Conservation (phyloP, 2,888 invertebrate genomes). For the Xestia sexstrigata region DNA sequence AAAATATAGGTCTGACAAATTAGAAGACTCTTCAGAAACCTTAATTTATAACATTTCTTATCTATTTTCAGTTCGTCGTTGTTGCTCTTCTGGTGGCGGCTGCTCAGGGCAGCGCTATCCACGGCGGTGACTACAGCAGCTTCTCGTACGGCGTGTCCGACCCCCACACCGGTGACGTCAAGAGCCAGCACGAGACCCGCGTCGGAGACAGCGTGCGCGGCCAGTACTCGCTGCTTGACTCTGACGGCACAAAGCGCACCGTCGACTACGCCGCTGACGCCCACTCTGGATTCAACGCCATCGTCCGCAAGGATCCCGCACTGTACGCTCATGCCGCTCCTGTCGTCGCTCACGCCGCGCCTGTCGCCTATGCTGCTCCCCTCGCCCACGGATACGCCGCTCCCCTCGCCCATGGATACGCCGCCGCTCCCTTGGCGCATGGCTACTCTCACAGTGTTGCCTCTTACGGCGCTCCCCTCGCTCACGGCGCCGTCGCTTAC, state of each 20-base stretch:
- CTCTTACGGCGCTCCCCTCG: constrained; percentile 68
- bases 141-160: constrained; percentile 88
- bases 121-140: constrained; percentile 84
- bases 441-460: constrained; percentile 71
- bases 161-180: constrained; percentile 88
- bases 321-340: constrained; percentile 74
- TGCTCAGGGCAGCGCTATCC: constrained; percentile 84
- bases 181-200: constrained; percentile 92
- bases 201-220: constrained; percentile 92
- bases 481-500: constrained; percentile 58
- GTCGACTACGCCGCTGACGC: constrained; percentile 91
- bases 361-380: constrained; percentile 76
- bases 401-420: constrained; percentile 70
- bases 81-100: constrained; percentile 86
- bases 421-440: constrained; percentile 72
- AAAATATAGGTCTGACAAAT: background rate
- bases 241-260: constrained; percentile 92
- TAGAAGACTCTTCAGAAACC: background rate
- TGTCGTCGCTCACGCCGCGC: constrained; percentile 76
- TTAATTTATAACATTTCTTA: background rate
- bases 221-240: constrained; percentile 89
- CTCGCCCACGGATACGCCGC: constrained; percentile 71
- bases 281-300: constrained; percentile 90
- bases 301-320: constrained; percentile 88
- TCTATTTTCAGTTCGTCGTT: constrained; percentile 84